Evolutionary conservation across 2,113 vertebrate genomes (phyloP), one percentile per base, ranked within the genome.

Genomic region (Oncorhynchus tshawytscha): DNA sequence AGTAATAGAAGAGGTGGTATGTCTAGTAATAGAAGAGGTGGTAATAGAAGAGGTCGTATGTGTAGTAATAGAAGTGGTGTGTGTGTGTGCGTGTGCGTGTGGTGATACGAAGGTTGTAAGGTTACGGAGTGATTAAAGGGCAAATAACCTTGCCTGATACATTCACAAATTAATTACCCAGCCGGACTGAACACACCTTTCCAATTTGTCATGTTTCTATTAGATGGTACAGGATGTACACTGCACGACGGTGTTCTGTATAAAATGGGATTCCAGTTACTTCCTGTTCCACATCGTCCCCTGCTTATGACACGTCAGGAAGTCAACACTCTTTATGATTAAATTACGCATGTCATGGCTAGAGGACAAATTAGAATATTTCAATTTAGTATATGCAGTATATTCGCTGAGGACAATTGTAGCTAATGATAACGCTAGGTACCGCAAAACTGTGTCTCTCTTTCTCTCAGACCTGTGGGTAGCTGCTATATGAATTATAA

Each of bases 51-150:
- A 25, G 24, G 24, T 25, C 1, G 24, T 25, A 25, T 25, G 24
- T 25, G 1, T 25, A 25, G 24, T 25, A 25, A 25, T 25, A 25
- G 24, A 25, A 25, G 24, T 1, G 24, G 1, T 25, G 24, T 39
- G 34, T 39, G 34, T 39, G 2, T 39, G 34, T 59, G 67, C 62
- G 34, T 51, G 1, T 4, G 13, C 3, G 2, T 2, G 49, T 1
- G 48, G 13, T 62, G 57, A 59, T 76, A 76, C 70, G 83, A 88
- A 88, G 87, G 88, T 88, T 72, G 66, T 2, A 69, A 68, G 82
- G 88, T 88, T 86, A 83, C 90, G 78, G 84, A 87, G 84, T 81
- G 81, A 91, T 93, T 90, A 89, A 74, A 74, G 76, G 54, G 64
- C 75, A 82, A 84, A 88, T 86, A 76, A 84, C 45, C 16, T 76